Evolutionary conservation across 2,888 invertebrate species (phyloP), one percentile per base, ranked within the genome.

Genomic region (Eilema sororculum): DNA sequence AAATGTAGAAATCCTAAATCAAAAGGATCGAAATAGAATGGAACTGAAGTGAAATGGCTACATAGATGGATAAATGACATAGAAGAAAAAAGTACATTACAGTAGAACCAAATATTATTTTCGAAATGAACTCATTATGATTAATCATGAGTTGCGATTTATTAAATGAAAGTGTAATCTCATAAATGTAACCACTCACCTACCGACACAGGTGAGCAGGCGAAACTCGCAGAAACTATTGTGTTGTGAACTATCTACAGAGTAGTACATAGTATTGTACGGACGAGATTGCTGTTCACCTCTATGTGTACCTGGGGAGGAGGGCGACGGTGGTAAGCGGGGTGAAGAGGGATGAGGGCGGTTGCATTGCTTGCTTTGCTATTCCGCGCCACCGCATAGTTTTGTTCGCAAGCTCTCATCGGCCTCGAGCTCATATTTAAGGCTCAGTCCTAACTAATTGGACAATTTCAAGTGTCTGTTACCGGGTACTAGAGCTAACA

Each of bases 321-420:
- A 83, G 80, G 81, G 79, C 78, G 76, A 74, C 79, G 79, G 71
- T 22, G 77, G 74, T 69, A 73, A 73, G 79, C 76, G 76, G 76
- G 75, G 74, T 46, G 62, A 63, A 81, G 78, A 82, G 77, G 79
- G 79, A 76, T 75, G 75, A 79, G 79, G 77, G 78, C 74, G 82
- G 80, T 80, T 85, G 88, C 87, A 86, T 86, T 86, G 89, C 89
- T 90, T 89, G 87, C 89, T 88, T 81, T 86, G 88, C 89, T 89
- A 89, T 90, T 88, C 86, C 86, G 83, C 85, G 82, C 90, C 90
- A 87, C 92, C 92, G 87, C 92, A 91, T 90, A 93, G 92, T 92
- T 92, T 91, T 92, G 93, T 92, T 92, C 93, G 87, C 91, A 88
- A 90, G 87, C 92, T 89, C 90, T 89, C 89, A 86, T 86, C 90